Evolutionary conservation across 2,797 vertebrate species (phyloP).

Genomic region (Mormyrops boulengeri): DNA sequence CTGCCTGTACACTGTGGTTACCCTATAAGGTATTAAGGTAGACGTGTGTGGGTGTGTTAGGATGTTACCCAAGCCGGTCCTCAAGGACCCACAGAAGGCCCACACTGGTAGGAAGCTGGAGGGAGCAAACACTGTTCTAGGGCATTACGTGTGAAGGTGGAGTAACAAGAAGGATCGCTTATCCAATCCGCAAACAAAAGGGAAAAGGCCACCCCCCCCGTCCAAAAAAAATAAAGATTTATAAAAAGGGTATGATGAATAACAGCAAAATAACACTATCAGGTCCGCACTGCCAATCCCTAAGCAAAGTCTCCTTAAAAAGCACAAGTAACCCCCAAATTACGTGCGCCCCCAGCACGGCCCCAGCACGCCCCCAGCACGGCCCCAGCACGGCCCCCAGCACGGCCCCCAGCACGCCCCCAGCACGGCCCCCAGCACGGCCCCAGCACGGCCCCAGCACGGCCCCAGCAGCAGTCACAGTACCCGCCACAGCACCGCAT

Average conservation of each 20-base stretch:
- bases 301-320: background rate
- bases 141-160: background rate
- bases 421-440: no score
- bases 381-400: no score
- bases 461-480: no score
- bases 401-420: background rate
- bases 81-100: background rate
- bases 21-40: background rate
- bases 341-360: background rate
- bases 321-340: background rate
- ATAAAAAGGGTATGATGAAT: background rate
- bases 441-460: no score
- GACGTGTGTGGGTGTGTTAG: background rate
- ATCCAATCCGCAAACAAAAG: background rate
- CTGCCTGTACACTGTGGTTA: background rate
- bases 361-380: background rate
- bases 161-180: background rate
- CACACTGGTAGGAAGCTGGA: background rate
- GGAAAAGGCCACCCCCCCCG: background rate
- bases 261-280: background rate
- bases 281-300: background rate
- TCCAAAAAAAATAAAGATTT: background rate
- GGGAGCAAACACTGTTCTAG: no score
- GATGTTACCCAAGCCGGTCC: background rate
- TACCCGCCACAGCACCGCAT: no score